Base-by-base conservation (phyloP, 2,888 invertebrate genomes). In the Electrophaes corylata region DNA sequence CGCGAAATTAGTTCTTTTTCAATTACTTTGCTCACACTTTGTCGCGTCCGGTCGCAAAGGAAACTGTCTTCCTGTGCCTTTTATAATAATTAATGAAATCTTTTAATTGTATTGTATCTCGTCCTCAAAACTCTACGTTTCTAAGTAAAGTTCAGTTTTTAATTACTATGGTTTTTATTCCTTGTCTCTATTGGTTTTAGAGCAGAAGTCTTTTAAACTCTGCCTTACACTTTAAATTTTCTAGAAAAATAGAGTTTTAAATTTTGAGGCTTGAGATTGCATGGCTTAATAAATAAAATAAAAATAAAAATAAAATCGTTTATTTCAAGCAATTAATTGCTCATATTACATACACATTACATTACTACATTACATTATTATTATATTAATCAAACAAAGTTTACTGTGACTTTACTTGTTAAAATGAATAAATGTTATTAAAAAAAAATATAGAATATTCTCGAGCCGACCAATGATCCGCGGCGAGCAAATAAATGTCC, bases 1-100 rank as follows among this genome's bases (percentile, higher is more conserved):
- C 52, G 53, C 62, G 50, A 61, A 63, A 57, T 60, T 58, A 67
- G 64, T 67, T 71, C 60, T 56, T 67, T 67, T 68, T 60, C 73
- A 67, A 69, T 69, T 68, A 67, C 65, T 63, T 60, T 51, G 55
- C 64, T 65, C 67, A 62, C 61, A 67, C 69, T 72, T 53, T 61
- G 65, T 57, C 64, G 55, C 65, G 59, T 45, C 58, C 52, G 53
- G 40, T 45, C 50, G 45, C 49, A 44, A 46, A 53, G 62, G 57
- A 54, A 60, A 56, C 48, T 47, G 31, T 51, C 39, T 46, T 51
- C 57, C 54, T 33, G 55, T 40, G 54, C 47, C 43, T 54, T 61
- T 55, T 49, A 50, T 55, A 55, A 57, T 61, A 55, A 57, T 61
- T 61, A 55, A 65, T 63, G 59, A 60, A 61, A 51, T 57, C 57